phyloP scores from a whole-genome alignment of 2,888 invertebrate species.

The Marasmarcha lunaedactyla region DNA sequence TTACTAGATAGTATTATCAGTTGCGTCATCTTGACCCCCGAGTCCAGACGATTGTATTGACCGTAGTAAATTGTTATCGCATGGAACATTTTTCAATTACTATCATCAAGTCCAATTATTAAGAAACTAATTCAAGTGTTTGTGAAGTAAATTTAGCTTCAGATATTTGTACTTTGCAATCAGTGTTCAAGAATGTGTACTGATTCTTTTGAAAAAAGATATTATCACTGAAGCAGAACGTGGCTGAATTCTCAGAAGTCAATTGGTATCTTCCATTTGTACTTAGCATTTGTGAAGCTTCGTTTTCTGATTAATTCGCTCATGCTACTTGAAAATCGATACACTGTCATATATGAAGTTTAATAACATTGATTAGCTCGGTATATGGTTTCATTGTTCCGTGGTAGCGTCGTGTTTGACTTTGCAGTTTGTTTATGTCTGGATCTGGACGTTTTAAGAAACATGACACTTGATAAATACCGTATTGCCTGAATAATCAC shows the following conservation, averaged over 20 bases:
- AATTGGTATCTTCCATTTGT: too few relatives aligned
- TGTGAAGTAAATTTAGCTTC: too few relatives aligned
- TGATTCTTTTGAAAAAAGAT: too few relatives aligned
- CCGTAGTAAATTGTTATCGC: constrained; percentile 2
- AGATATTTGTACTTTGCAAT: too few relatives aligned
- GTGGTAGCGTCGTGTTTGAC: too few relatives aligned
- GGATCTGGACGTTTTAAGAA: too few relatives aligned
- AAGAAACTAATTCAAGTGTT: constrained; percentile 18
- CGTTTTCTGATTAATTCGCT: constrained; percentile 17
- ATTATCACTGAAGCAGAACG: too few relatives aligned
- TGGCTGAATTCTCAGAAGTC: too few relatives aligned
- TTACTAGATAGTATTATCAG: constrained; percentile 17
- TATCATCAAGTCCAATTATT: constrained; percentile 8
- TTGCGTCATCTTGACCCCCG: constrained; percentile 21
- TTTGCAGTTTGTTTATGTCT: too few relatives aligned
- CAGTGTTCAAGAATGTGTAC: too few relatives aligned
- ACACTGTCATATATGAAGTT: constrained; percentile 17
- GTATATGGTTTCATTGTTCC: neutral
- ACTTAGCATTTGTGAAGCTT: constrained; percentile 29
- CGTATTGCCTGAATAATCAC: too few relatives aligned
- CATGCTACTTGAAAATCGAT: neutral
- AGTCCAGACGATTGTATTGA: neutral
- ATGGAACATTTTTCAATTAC: constrained; percentile 2
- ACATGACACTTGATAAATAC: too few relatives aligned
- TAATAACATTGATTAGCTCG: constrained; percentile 16